A percentile compares a stretch with the other conserved stretches of the same genome.
These are phyloP conservation scores for Drosophila neonasuta DNA, from an alignment of 2,888 invertebrate genomes.

Conservation along the genomic window DNA sequence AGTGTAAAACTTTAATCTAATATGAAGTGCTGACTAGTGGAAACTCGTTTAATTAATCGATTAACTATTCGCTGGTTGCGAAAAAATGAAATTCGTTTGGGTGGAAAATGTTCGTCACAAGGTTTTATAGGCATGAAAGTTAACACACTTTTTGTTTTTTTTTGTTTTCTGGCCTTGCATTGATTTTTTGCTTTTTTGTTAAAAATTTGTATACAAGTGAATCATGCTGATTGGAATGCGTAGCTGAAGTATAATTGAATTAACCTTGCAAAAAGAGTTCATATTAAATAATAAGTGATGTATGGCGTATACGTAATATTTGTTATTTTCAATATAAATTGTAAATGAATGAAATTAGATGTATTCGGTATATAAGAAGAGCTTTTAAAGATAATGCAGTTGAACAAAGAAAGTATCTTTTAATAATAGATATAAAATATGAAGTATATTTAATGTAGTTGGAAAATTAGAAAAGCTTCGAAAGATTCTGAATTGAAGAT, in stretches of 20 bases:
- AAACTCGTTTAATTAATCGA: not conserved
- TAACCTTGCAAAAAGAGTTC: slow-evolving; percentile 9
- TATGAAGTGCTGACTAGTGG: not conserved
- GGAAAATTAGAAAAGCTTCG: too few species aligned
- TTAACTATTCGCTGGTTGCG: not conserved
- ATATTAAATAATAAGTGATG: not conserved
- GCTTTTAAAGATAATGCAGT: too few species aligned
- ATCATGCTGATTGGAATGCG: not conserved
- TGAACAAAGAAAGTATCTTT: too few species aligned
- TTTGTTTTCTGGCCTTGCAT: not conserved
- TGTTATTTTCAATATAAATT: too few species aligned
- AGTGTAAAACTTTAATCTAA: not conserved
- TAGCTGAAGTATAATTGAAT: not conserved
- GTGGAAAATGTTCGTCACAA: slow-evolving; percentile 7
- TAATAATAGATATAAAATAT: too few species aligned
- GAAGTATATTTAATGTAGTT: too few species aligned
- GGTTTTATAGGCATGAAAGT: slow-evolving; percentile 4
- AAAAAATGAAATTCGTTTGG: not conserved
- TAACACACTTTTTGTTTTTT: not conserved
- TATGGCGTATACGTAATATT: too few species aligned
- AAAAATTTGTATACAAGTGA: not conserved
- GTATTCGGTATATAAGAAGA: too few species aligned
- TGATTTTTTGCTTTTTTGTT: slow-evolving; percentile 1
- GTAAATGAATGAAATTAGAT: too few species aligned
- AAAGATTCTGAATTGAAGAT: too few species aligned